Evolutionary conservation across 2,797 vertebrate species (phyloP).

Genomic region (Scomberomorus guttatus): DNA sequence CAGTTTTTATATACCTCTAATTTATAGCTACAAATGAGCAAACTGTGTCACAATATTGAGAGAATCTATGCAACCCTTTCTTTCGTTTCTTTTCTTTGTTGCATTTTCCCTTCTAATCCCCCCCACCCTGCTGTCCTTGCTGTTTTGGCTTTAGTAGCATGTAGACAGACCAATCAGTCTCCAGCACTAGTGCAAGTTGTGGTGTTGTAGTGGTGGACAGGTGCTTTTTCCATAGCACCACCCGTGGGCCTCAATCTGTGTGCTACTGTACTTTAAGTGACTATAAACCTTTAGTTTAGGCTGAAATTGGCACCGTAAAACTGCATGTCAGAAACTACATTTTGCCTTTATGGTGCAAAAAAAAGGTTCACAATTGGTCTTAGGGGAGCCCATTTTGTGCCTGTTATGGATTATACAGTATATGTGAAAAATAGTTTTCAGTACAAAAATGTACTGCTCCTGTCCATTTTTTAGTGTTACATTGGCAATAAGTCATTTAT

Average conservation of each 20-base stretch:
- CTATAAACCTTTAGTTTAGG: neutral
- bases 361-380: neutral
- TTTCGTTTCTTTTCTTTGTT: neutral
- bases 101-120: neutral
- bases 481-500: neutral
- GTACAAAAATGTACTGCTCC: neutral
- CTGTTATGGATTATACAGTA: neutral
- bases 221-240: neutral
- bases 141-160: neutral
- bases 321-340: neutral
- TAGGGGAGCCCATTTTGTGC: neutral
- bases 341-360: neutral
- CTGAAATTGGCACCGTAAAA: neutral
- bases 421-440: neutral
- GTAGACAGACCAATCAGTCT: neutral
- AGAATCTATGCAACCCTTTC: neutral
- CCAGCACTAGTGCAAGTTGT: neutral
- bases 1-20: neutral
- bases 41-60: too few species aligned
- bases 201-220: neutral
- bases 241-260: neutral
- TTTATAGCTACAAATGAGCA: neutral
- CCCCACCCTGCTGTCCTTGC: neutral
- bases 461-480: neutral
- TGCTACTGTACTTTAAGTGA: neutral